Conservation (phyloP, 2,113 vertebrate species). For the Suncus etruscus region DNA sequence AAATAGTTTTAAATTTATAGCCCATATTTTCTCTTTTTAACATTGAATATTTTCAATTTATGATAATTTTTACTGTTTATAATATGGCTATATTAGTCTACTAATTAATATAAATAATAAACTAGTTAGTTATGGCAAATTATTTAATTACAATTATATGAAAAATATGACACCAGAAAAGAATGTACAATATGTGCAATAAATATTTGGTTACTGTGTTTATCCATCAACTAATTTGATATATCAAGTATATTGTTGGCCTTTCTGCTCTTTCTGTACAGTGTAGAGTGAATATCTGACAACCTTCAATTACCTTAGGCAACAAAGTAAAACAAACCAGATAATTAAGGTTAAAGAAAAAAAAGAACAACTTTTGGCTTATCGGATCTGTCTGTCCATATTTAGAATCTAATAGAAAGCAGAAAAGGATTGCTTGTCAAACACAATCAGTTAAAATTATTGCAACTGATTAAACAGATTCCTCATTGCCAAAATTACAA, state of each 20-base stretch:
- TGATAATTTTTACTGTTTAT: neutral
- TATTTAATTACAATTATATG: neutral
- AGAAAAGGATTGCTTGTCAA: slow-evolving; percentile 68
- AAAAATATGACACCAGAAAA: neutral
- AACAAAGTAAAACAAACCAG: slow-evolving; percentile 55
- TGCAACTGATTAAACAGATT: slow-evolving; percentile 76
- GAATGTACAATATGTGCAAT: neutral
- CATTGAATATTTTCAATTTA: neutral
- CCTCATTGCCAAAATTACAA: slow-evolving; percentile 69
- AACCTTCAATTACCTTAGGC: slow-evolving; percentile 64
- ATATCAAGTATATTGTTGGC: slow-evolving; percentile 57
- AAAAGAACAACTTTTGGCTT: neutral
- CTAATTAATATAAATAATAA: slow-evolving; percentile 18
- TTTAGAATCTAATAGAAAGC: slow-evolving; percentile 62
- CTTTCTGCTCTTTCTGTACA: slow-evolving; percentile 50
- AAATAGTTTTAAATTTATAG: too few relatives aligned
- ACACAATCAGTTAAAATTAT: slow-evolving; percentile 77
- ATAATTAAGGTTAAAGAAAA: slow-evolving; percentile 36
- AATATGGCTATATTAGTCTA: neutral
- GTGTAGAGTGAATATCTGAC: slow-evolving; percentile 67
- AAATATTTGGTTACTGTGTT: neutral
- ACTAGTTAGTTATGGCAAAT: neutral
- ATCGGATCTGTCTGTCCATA: slow-evolving; percentile 43
- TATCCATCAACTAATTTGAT: slow-evolving; percentile 47
- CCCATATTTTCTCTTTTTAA: too few relatives aligned